Evolutionary conservation across 2,888 invertebrate genomes (phyloP), one percentile per base, ranked within the genome.

Genomic region (Diarsia brunnea): DNA sequence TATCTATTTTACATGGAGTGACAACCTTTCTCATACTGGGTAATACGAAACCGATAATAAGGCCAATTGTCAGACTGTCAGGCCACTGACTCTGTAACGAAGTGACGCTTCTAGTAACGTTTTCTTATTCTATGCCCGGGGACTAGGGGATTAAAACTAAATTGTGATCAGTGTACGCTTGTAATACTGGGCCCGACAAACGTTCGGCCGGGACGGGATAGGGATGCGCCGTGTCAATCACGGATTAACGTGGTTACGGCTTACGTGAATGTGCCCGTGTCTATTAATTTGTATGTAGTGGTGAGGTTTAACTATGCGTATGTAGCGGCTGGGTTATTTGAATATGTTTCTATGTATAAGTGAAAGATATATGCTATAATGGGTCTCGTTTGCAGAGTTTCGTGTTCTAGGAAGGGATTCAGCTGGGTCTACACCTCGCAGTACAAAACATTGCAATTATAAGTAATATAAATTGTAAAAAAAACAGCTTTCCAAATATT

Each of bases 121-220:
- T 45, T 27, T 43, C 27, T 43, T 43, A 49, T 2, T 75, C 75
- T 45, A 27, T 64, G 63, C 14, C 43, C 5, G 45, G 45, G 43
- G 65, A 49, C 69, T 58, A 51, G 78, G 73, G 81, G 88, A 87
- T 88, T 88, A 86, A 86, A 81, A 79, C 86, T 82, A 84, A 87
- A 88, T 84, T 84, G 80, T 89, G 84, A 88, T 87, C 88, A 87
- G 81, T 81, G 78, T 75, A 78, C 83, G 77, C 77, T 69, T 58
- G 75, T 87, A 85, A 85, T 82, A 84, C 80, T n/a, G 68, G 58
- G 73, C 24, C 64, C 83, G 73, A 67, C 76, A 75, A 79, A 70
- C 70, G 76, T 68, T 74, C 55, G 43, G 65, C 49, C 49, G 31
- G 69, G 47, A 38, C 61, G 38, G 71, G 58, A n/a, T 31, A 21